Conservation (phyloP, 1,140 invertebrate genomes). For the Zophobas atratus region DNA sequence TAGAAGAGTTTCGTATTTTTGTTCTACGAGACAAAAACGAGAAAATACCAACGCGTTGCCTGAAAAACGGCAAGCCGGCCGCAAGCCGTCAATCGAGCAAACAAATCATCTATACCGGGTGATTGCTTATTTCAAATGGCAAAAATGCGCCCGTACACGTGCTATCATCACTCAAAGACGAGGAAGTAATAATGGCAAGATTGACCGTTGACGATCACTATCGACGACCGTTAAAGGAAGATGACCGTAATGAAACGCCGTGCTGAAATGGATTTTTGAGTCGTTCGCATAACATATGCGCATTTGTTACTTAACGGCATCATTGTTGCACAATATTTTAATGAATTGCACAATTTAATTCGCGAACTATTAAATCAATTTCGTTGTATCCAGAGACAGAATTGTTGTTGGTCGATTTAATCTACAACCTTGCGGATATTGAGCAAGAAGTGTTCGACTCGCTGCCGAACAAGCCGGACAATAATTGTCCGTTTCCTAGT, state of each 20-base stretch:
- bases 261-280: conserved; percentile 11
- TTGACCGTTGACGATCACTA: conserved; percentile 25
- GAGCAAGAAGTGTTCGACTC: neutral
- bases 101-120: too few relatives aligned
- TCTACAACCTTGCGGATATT: conserved; percentile 15
- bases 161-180: conserved; percentile 21
- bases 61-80: too few relatives aligned
- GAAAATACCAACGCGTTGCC: too few relatives aligned
- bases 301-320: conserved; percentile 11
- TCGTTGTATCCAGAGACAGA: neutral
- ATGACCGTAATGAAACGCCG: conserved; percentile 31
- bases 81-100: too few relatives aligned
- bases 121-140: too few relatives aligned
- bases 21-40: too few relatives aligned
- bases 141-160: conserved; percentile 6
- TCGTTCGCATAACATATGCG: conserved; percentile 17
- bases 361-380: conserved; percentile 6
- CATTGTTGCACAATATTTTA: conserved; percentile 24
- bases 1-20: too few relatives aligned
- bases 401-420: neutral
- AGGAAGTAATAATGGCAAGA: conserved; percentile 21
- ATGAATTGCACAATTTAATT: conserved; percentile 28
- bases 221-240: conserved; percentile 24
- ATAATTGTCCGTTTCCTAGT: conserved; percentile 14
- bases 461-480: neutral